Base-by-base conservation (phyloP, 92 coral and sea anemone genomes). In the Pocillopora grandis region DNA sequence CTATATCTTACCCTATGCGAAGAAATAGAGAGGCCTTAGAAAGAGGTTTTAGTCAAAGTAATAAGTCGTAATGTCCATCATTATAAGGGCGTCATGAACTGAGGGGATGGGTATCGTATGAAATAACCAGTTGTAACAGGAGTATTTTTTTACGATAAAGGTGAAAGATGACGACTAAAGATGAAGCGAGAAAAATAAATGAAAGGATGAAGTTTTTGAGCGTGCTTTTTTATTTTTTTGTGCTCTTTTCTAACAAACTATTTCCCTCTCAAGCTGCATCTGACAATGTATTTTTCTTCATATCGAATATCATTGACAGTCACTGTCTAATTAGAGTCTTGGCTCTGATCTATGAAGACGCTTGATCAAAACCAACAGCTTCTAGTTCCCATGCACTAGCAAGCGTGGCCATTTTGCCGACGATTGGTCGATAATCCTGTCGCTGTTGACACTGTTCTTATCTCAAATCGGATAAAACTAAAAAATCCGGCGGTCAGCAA, bases 381-480 rank as follows among this genome's bases (percentile, higher is more conserved):
- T 16, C 18, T 12, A 59, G 62, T 16, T 59, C 16, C 2, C 18
- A 59, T 65, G 19, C 21, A 12, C 18, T 12, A 11, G 19, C 23
- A 23, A 18, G n/a, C 15, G 62, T 48, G 82, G 56, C 72, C 60
- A 78, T 63, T 78, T 64, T 78, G 72, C 72, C 82, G 73, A 65
- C 82, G 42, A 79, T 66, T 79, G 62, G 48, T 33, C 14, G 15
- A 23, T 20, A 52, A 27, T 66, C 62, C 12, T 36, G 42, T 62
- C 63, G 48, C 74, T 79, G 23, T 66, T 78, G 57, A 61, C 68
- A 61, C 10, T 76, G 10, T 56, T 16, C 55, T 76, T 62, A 78
- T 79, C 83, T 65, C 15, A 66, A 65, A 55, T 79, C 83, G 83
- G 52, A 17, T 15, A 69, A 80, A 69, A 80, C 66, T 36, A 64